Evolutionary conservation across 1,140 invertebrate species (phyloP), one percentile per base, ranked within the genome.

Genomic region (Drosophila nasuta): DNA sequence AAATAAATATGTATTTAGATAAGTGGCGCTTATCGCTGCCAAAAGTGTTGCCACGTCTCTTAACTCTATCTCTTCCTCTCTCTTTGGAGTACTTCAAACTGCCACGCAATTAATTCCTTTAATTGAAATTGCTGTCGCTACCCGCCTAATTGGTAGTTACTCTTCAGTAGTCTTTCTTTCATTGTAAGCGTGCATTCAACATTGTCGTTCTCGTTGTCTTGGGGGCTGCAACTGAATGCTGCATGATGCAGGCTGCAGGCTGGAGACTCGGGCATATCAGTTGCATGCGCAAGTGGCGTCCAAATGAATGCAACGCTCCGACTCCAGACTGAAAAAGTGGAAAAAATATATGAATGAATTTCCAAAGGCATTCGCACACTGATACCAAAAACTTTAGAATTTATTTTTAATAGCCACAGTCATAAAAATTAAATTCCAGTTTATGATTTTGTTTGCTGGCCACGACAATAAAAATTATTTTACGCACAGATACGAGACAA

Each of bases 1-100:
- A 51, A 58, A 69, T 82, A 87, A 87, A 88, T 87, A 88, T 87
- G 82, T 87, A 87, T 87, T 87, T 87, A 88, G 82, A 87, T 87
- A 87, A 87, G 82, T 88, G 83, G 48, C 71, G 74, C 79, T 87
- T 86, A 86, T 86, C 82, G 64, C 65, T 17, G 13, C 28, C 67
- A 20, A 75, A 71, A 75, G 73, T 75, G 73, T 71, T 70, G 67
- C 59, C 56, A 35, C 30, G 7, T 63, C 60, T 68, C n/a, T 38
- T 25, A 25, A 25, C n/a, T 45, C 52, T 15, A 13, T 35, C 7
- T 28, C 33, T 57, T 13, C 13, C 2, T 35, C n/a, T 35, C 46
- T 57, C 45, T 64, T 54, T 54, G 28, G 11, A 54, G 51, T 35
- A 62, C 82, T 86, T 79, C 57, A 86, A 86, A 71, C 73, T 82